phyloP scores from a whole-genome alignment of 2,888 invertebrate species.

The Salpingus planirostris region DNA sequence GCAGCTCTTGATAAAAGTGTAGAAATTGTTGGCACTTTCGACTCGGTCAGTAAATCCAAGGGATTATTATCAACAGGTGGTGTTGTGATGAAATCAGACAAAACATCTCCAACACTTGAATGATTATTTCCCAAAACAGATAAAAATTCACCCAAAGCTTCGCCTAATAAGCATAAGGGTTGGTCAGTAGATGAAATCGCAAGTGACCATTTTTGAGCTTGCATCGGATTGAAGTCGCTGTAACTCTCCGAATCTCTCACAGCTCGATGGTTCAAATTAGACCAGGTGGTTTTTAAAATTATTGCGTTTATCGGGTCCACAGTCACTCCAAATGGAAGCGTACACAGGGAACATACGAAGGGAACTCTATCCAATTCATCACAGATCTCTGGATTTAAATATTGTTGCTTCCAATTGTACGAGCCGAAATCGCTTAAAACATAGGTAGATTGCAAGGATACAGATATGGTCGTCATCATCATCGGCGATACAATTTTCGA shows the following conservation, averaged over 20 bases:
- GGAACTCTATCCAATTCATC: conserved; percentile 42
- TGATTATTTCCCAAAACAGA: conserved; percentile 50
- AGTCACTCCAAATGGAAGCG: conserved; percentile 77
- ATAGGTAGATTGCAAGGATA: conserved; percentile 72
- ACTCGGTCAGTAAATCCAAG: conserved; percentile 66
- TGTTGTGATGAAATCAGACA: conserved; percentile 45
- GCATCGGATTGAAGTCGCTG: conserved; percentile 77
- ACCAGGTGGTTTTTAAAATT: conserved; percentile 77
- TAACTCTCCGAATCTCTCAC: conserved; percentile 82
- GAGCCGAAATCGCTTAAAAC: conserved; percentile 42
- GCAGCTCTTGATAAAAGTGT: conserved; percentile 49
- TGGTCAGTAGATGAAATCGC: conserved; percentile 58
- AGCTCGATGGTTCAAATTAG: conserved; percentile 72
- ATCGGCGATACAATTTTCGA: conserved; percentile 67
- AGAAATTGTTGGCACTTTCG: conserved; percentile 58
- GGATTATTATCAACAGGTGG: conserved; percentile 45
- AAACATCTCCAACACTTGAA: conserved; percentile 44
- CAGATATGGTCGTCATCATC: conserved; percentile 54
- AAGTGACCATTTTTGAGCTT: conserved; percentile 73
- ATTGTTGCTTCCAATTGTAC: conserved; percentile 55
- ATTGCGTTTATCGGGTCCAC: conserved; percentile 74
- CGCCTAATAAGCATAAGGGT: conserved; percentile 67
- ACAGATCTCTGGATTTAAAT: conserved; percentile 47
- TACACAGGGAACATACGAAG: conserved; percentile 45
- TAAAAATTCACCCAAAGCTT: conserved; percentile 64